Base-by-base conservation (phyloP, 2,888 invertebrate genomes). In the Dascillus cervinus region DNA sequence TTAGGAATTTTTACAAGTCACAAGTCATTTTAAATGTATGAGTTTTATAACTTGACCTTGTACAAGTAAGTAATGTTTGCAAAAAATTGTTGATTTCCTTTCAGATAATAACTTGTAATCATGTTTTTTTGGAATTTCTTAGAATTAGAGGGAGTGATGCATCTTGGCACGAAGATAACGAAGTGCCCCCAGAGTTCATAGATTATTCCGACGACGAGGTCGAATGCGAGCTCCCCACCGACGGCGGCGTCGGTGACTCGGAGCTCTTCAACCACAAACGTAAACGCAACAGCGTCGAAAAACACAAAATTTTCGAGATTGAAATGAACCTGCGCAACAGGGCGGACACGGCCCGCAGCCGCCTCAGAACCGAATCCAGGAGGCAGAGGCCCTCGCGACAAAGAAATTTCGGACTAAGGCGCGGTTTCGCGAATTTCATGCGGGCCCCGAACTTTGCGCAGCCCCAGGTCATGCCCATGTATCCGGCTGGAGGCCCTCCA, bases 151-250 rank as follows among this genome's bases (percentile, higher is more conserved):
- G 90, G 3, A 82, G 82, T 1, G 94, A 95, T 69, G 91, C 91
- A 1, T 85, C 88, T 1, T 91, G 89, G 83, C 73, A 81, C 46
- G 73, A 87, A 56, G 86, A 90, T 57, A 65, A 79, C 23, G 94
- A 94, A 59, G 76, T 80, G 8, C 91, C 91, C 0, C 65, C 70
- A 1, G 72, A 73, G 49, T 75, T 73, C 42, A 47, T 79, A 1
- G 90, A 90, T 14, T 91, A 75, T 62, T 94, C 92, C 0, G 92
- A 92, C 58, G 94, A 94, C 56, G 94, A 94, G 52, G 75, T 81
- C 37, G 92, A 92, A 54, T 33, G 32, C 14, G 11, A 56, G 52
- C 32, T 30, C 5, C 35, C 32, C 4, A 29, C 33, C 3, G 29
- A 37, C 11, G 13, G 11, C 29, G 64, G 62, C 0, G 22, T 9